phyloP scores from a whole-genome alignment of 37 sponge, comb jelly and placozoan species.

The Ephydatia muelleri region DNA sequence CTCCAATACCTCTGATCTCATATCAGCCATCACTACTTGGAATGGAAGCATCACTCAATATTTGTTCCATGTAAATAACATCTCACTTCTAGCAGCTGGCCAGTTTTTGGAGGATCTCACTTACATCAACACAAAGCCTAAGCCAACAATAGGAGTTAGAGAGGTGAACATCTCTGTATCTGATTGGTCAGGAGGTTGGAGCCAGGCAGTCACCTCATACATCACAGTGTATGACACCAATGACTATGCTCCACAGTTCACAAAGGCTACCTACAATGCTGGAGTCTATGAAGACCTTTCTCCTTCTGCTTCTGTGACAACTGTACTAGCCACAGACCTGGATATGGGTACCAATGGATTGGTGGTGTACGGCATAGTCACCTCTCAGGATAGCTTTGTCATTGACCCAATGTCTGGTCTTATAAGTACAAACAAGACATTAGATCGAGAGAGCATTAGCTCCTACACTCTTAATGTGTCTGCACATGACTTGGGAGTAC shows the following conservation, averaged over 20 bases:
- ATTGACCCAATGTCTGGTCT: conserved; percentile 43
- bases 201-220: conserved; percentile 30
- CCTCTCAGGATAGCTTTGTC: conserved; percentile 29
- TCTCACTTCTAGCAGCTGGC: neutral
- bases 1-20: neutral
- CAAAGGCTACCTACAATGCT: conserved; percentile 4
- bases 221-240: conserved; percentile 31
- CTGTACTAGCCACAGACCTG: conserved; percentile 32
- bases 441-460: conserved; percentile 37
- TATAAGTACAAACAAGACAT: neutral
- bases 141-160: conserved; percentile 50
- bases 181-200: conserved; percentile 47
- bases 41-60: neutral
- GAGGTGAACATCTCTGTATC: conserved; percentile 35
- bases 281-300: neutral
- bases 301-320: conserved; percentile 5
- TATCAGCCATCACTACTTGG: neutral
- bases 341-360: conserved; percentile 37
- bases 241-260: conserved; percentile 56
- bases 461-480: neutral
- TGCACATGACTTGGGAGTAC: neutral
- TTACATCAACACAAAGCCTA: conserved; percentile 45
- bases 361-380: conserved; percentile 10
- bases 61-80: neutral
- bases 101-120: conserved; percentile 14